Conservation (phyloP, 2,888 invertebrate genomes). For the Proisotoma minuta region DNA sequence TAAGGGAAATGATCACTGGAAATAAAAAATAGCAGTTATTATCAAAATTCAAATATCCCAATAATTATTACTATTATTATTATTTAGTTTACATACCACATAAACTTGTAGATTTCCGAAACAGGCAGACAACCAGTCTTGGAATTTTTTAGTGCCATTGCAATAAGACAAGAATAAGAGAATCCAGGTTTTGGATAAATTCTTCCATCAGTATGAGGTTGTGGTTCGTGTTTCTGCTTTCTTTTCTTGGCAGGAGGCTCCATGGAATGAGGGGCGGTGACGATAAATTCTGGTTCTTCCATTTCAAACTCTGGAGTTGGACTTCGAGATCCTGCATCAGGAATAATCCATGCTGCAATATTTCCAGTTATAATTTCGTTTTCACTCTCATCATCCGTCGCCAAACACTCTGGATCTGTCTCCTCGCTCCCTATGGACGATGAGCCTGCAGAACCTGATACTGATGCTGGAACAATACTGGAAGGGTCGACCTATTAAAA, state of each 20-base stretch:
- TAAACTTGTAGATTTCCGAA: conserved; percentile 96
- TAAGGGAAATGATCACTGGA: conserved; percentile 94
- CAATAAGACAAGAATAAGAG: conserved; percentile 96
- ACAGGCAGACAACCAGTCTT: conserved; percentile 90
- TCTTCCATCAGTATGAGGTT: conserved; percentile 53
- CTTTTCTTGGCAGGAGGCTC: conserved; percentile 45
- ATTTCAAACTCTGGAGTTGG: conserved; percentile 45
- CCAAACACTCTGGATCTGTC: conserved; percentile 44
- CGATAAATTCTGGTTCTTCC: conserved; percentile 46
- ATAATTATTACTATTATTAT: neutral
- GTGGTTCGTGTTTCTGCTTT: conserved; percentile 47
- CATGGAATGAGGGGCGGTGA: conserved; percentile 25
- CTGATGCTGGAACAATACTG: conserved; percentile 45
- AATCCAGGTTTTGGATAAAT: conserved; percentile 93
- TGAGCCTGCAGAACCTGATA: conserved; percentile 36
- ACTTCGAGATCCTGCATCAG: conserved; percentile 34
- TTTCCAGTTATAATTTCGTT: conserved; percentile 36
- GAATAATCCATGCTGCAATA: conserved; percentile 45
- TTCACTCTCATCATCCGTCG: conserved; percentile 45
- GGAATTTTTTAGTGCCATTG: conserved; percentile 95
- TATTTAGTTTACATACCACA: conserved; percentile 69
- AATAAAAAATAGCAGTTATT: conserved; percentile 48
- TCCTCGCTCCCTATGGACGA: conserved; percentile 45
- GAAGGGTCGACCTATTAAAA: conserved; percentile 46
- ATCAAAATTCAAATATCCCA: neutral